phyloP scores from a whole-genome alignment of 2,113 vertebrate species.

The Thermophis baileyi region DNA sequence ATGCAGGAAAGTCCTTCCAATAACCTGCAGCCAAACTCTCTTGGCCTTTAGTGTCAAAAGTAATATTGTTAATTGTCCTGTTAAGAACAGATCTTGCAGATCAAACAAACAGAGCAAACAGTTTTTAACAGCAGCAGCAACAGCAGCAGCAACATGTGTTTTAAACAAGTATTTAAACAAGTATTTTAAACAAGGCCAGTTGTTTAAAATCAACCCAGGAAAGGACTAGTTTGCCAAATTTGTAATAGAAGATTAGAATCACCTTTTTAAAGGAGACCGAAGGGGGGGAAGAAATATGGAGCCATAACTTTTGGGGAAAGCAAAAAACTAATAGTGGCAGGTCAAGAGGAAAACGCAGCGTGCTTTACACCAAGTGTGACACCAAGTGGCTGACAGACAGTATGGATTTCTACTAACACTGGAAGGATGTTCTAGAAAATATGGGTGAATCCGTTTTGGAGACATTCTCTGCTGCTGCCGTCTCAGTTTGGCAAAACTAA shows the following conservation, averaged over 20 bases:
- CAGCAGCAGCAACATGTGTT: not conserved
- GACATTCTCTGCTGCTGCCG: not conserved
- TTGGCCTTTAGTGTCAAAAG: not conserved
- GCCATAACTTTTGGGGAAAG: not conserved
- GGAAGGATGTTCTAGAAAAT: not conserved
- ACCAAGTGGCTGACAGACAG: not conserved
- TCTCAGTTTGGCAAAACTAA: not conserved
- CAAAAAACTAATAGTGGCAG: not conserved
- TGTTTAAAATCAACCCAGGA: not conserved
- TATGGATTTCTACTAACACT: not conserved
- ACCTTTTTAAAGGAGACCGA: not conserved
- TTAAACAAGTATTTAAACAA: not conserved
- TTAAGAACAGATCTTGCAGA: not conserved
- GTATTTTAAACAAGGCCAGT: not conserved
- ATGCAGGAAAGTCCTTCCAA: not conserved
- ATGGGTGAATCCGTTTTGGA: not conserved
- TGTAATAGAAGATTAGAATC: not conserved
- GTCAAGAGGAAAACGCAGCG: not conserved
- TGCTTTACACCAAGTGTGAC: not conserved
- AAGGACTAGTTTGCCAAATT: not conserved
- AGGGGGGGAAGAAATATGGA: not conserved
- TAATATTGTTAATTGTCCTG: not conserved
- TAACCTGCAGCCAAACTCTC: not conserved
- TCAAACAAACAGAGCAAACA: not conserved
- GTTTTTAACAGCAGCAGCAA: not conserved